Evolutionary conservation across 2,113 vertebrate genomes (phyloP).

Genomic region (Dendropsophus ebraccatus): DNA sequence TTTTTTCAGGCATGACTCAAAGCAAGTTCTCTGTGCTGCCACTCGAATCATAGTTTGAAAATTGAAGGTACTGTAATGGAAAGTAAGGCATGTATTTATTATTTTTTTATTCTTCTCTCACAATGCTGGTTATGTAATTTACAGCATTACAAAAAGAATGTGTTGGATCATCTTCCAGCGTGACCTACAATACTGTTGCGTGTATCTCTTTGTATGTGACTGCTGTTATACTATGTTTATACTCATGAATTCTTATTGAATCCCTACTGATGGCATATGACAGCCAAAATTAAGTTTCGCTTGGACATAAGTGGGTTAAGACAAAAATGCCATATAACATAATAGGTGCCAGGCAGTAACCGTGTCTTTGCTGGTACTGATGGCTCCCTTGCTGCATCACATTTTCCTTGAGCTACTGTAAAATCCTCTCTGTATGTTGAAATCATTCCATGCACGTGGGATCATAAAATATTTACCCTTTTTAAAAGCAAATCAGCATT

Average conservation of each 20-base stretch:
- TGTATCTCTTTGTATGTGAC: neutral
- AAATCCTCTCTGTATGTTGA: neutral
- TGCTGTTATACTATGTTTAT: neutral
- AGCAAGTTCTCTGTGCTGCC: constrained; percentile 12
- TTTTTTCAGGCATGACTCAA: constrained; percentile 31
- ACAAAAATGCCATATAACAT: neutral
- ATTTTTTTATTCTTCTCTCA: neutral
- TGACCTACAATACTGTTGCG: neutral
- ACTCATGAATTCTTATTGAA: neutral
- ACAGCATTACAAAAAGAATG: neutral
- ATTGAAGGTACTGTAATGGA: constrained; percentile 13
- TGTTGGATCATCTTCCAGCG: neutral
- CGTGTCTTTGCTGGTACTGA: neutral
- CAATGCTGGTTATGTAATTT: constrained; percentile 22
- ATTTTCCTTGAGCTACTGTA: neutral
- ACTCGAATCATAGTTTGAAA: constrained; percentile 16
- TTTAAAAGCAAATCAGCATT: constrained; percentile 29
- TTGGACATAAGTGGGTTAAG: neutral
- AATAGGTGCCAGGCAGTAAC: neutral
- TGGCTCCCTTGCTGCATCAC: neutral
- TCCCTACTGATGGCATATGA: neutral
- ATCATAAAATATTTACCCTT: constrained; percentile 48
- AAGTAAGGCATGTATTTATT: neutral
- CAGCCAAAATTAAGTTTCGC: neutral
- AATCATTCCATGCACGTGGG: constrained; percentile 18